Evolutionary conservation across 2,888 invertebrate genomes (phyloP).

Genomic region (Zonitis immaculata): DNA sequence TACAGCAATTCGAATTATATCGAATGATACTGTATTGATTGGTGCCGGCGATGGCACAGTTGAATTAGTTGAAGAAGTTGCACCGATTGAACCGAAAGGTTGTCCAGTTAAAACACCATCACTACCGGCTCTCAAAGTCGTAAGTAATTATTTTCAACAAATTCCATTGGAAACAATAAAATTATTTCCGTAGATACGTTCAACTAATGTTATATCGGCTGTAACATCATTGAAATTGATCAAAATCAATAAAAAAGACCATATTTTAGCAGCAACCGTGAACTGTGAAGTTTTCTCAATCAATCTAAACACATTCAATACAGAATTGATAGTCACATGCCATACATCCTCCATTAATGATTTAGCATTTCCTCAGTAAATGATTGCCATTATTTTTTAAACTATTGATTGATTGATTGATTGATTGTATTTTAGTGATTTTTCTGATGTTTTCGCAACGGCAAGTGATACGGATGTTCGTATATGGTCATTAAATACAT

Average conservation of each 20-base stretch:
- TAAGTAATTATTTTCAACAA: slow-evolving; percentile 34
- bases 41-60: slow-evolving; percentile 84
- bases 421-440: slow-evolving; percentile 54
- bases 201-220: slow-evolving; percentile 57
- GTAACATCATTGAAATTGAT: slow-evolving; percentile 71
- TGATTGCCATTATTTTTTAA: no score
- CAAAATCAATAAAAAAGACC: slow-evolving; percentile 31
- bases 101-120: slow-evolving; percentile 46
- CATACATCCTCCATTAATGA: slow-evolving; percentile 77
- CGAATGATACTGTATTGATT: slow-evolving; percentile 61
- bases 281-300: slow-evolving; percentile 78
- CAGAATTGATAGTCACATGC: slow-evolving; percentile 72
- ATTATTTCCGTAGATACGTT: slow-evolving; percentile 12
- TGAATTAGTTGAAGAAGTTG: slow-evolving; percentile 58
- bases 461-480: slow-evolving; percentile 80
- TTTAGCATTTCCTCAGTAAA: slow-evolving; percentile 78
- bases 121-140: slow-evolving; percentile 48
- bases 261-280: slow-evolving; percentile 58
- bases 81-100: slow-evolving; percentile 13
- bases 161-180: no score
- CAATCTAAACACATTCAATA: slow-evolving; percentile 61
- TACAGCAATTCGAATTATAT: slow-evolving; percentile 59
- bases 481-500: slow-evolving; percentile 73
- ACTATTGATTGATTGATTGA: neutral
- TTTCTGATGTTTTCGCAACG: slow-evolving; percentile 82